phyloP scores from a whole-genome alignment of 2,113 vertebrate species.

The Hemicordylus capensis region DNA sequence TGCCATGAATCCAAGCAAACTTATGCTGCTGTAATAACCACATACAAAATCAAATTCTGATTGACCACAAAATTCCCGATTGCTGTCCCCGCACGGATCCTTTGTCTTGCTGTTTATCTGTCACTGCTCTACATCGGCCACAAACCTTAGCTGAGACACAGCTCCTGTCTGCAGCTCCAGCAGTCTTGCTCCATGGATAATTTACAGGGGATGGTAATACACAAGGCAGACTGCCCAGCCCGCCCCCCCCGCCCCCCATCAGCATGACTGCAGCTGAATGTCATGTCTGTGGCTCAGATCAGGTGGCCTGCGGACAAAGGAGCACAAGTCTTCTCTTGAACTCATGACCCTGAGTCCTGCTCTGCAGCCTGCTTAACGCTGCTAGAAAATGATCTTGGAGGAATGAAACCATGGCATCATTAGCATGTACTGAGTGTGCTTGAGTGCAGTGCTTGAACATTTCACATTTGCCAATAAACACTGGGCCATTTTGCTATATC shows the following conservation, averaged over 20 bases:
- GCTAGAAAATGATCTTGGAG: slow-evolving; percentile 52
- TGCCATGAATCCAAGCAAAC: slow-evolving; percentile 11
- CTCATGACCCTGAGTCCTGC: slow-evolving; percentile 16
- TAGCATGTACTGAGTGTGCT: slow-evolving; percentile 51
- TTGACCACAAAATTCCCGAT: neutral
- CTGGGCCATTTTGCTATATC: slow-evolving; percentile 30
- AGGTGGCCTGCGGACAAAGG: slow-evolving; percentile 45
- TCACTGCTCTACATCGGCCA: slow-evolving; percentile 14
- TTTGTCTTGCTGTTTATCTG: slow-evolving; percentile 2
- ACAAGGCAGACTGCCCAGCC: slow-evolving; percentile 11
- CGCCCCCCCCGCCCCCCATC: slow-evolving; percentile 40
- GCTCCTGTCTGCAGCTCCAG: slow-evolving; percentile 34
- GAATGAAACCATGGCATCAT: slow-evolving; percentile 41
- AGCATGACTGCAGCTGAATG: slow-evolving; percentile 34
- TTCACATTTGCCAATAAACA: slow-evolving; percentile 60
- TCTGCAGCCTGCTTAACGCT: slow-evolving; percentile 42
- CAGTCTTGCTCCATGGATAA: slow-evolving; percentile 40
- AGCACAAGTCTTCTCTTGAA: slow-evolving; percentile 56
- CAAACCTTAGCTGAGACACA: slow-evolving; percentile 34
- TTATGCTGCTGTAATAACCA: slow-evolving; percentile 3
- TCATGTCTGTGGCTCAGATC: slow-evolving; percentile 35
- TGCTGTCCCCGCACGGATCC: slow-evolving; percentile 14
- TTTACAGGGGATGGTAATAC: slow-evolving; percentile 41
- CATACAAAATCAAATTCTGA: neutral
- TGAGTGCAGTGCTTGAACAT: neutral